These are phyloP conservation scores for Gambusia affinis DNA, from an alignment of 2,113 vertebrate species.

Conservation along the genomic window DNA sequence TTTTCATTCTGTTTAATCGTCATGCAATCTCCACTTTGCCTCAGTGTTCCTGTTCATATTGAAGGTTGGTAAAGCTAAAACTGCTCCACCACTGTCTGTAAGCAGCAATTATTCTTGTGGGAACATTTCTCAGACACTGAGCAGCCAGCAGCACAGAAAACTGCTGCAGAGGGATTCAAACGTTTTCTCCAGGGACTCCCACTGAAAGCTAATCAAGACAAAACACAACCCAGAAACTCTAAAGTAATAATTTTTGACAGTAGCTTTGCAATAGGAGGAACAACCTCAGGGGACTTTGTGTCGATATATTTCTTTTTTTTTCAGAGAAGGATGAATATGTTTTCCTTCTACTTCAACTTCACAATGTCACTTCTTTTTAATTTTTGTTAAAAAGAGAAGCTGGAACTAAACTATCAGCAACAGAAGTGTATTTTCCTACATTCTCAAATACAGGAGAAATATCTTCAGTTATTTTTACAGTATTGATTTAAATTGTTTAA, in stretches of 20 bases:
- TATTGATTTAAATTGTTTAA: no score
- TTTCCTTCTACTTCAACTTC: conserved; percentile 34
- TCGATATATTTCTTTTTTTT: conserved; percentile 58
- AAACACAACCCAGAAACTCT: conserved; percentile 50
- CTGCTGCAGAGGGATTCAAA: conserved; percentile 56
- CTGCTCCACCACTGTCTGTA: conserved; percentile 45
- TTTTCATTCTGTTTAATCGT: conserved; percentile 5
- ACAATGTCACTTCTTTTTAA: conserved; percentile 38
- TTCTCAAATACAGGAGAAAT: no score
- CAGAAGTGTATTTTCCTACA: no score
- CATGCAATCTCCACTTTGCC: not conserved
- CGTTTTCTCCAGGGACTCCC: conserved; percentile 65
- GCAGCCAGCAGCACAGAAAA: conserved; percentile 62
- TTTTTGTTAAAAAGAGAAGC: not conserved
- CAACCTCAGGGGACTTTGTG: conserved; percentile 53
- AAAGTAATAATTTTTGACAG: conserved; percentile 67
- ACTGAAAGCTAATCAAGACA: conserved; percentile 59
- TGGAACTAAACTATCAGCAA: no score
- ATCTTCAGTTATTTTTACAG: no score
- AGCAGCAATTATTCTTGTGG: conserved; percentile 51
- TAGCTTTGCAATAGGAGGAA: conserved; percentile 63
- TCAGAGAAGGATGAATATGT: conserved; percentile 32
- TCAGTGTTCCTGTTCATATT: not conserved
- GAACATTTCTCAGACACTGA: conserved; percentile 46
- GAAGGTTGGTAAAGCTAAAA: conserved; percentile 44